Percentiles rank a stretch among this genome's conserved stretches.
Conservation (phyloP, 64 coral and sea anemone genomes). For the Stichodactyla mertensii region DNA sequence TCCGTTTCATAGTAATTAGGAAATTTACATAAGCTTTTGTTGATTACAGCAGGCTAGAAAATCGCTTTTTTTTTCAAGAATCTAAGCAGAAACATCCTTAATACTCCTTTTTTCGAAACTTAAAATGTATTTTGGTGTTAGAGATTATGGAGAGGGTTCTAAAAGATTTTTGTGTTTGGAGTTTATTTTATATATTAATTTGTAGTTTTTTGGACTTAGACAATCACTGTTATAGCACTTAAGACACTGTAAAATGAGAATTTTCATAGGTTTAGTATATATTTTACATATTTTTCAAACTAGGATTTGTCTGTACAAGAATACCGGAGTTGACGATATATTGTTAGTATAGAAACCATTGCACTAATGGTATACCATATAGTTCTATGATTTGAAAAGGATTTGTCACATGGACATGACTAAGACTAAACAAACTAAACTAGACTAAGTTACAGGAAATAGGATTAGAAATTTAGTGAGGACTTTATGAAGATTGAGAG, state of each 20-base stretch:
- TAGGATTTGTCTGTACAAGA: slow-evolving; percentile 19
- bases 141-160: background rate
- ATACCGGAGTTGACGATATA: slow-evolving; percentile 10
- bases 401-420: background rate
- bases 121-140: background rate
- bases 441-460: background rate
- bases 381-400: slow-evolving; percentile 23
- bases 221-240: background rate
- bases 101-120: background rate
- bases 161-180: background rate
- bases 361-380: background rate
- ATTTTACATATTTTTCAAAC: slow-evolving; percentile 17
- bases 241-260: background rate
- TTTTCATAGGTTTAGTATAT: slow-evolving; percentile 2
- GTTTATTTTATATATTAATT: background rate
- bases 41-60: background rate
- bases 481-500: no score
- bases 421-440: background rate
- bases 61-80: background rate
- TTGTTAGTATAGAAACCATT: background rate
- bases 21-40: background rate
- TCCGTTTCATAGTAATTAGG: background rate
- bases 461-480: background rate
- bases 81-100: background rate
- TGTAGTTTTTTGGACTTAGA: background rate